Evolutionary conservation across 1,140 invertebrate genomes (phyloP), one percentile per base, ranked within the genome.

Genomic region (Aphis gossypii): DNA sequence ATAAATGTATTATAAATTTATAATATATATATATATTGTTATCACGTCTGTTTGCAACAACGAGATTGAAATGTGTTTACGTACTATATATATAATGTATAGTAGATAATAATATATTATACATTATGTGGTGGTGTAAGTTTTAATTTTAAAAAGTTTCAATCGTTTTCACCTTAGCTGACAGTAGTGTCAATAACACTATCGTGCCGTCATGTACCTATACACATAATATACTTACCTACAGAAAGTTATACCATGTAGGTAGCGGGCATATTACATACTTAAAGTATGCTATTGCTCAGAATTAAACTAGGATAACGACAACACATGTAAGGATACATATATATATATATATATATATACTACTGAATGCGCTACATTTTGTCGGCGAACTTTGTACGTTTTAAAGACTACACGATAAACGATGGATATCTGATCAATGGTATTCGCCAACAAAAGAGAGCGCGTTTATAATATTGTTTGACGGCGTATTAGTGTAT

Each of bases 391-490:
- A 76, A 76, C 60, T n/a, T 76, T 76, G 60, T 76, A 76, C 60
- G 30, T 76, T n/a, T 76, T 76, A 76, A 76, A 76, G 60, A 76
- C 60, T 76, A 76, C n/a, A 76, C 60, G 60, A 68, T 76, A 76
- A n/a, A 76, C 60, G 60, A 76, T 76, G 30, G 60, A 76, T 76
- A 76, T 76, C 60, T 76, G 60, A 76, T 76, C 60, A 76, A 76
- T 76, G 60, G 60, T 76, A 76, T 76, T 76, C 60, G 14, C 60
- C 60, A 76, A 76, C 60, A 76, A 76, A 76, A 76, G 60, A 76
- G n/a, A 76, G 60, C 30, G 30, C n/a, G n/a, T 76, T 76, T n/a
- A 14, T 76, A 76, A n/a, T 76, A n/a, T 76, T 60, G 56, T 60
- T 30, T 18, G n/a, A n/a, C 30, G 60, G n/a, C 8, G 9, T 76